Base-by-base conservation (phyloP, 2,888 invertebrate species). In the Seira ritae region DNA sequence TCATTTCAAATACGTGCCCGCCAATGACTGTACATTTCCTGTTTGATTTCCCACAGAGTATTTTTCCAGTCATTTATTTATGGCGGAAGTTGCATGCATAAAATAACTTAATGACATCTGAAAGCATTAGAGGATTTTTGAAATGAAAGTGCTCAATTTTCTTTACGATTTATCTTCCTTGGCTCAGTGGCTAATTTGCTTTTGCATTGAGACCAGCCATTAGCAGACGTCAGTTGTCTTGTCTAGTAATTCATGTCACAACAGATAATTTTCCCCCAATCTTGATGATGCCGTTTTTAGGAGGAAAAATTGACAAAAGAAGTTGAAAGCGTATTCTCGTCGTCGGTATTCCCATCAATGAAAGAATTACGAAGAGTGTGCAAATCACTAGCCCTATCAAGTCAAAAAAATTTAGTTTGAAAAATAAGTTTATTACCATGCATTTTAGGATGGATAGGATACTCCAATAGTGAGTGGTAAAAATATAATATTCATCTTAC, bases 301-400 rank as follows among this genome's bases (percentile, higher is more conserved):
- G 8, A 31, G 31, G 31, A 31, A 31, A 31, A 31, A 4, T 2
- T 31, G 31, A 31, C 2, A 8, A 31, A 31, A 8, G 31, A 4
- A 31, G 31, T 31, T 4, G 31, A 4, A 60, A 60, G 17, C 10
- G 20, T 60, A 68, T 67, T 50, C 77, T 69, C 55, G 68, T 60
- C 24, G 68, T 31, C 68, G 31, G 19, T 72, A 46, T 69, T 8
- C 62, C 19, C 85, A 95, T 90, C 74, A 95, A 93, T 80, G 94
- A 94, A 79, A 95, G 92, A 84, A 95, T 90, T 85, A 96, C 93
- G 87, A 94, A 93, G 94, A 95, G 95, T 91, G 95, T 96, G 91
- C 94, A 95, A 89, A 95, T 93, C 88, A 95, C 94, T 90, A 96
- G 93, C 88, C 94, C 95, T 95, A 90, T 1, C 90, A 74, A 70